Conservation (phyloP, 2,888 invertebrate species). For the Myopa testacea region DNA sequence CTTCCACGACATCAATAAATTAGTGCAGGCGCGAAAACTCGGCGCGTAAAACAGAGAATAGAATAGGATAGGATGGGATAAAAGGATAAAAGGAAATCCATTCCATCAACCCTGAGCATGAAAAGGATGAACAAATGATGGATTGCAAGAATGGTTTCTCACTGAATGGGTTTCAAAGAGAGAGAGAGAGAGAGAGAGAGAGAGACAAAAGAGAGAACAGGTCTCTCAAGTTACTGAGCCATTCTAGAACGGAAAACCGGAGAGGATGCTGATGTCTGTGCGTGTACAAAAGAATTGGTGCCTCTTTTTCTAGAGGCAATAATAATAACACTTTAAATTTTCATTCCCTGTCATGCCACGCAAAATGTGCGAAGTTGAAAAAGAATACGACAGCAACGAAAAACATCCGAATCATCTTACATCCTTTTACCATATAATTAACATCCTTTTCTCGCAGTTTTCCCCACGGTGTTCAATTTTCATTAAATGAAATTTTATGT, state of each 20-base stretch:
- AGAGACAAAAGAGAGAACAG: neutral
- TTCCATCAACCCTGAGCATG: neutral
- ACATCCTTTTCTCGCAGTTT: too few species aligned
- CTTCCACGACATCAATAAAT: slow-evolving; percentile 87
- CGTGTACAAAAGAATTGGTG: neutral
- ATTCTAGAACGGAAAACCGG: neutral
- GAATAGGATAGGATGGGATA: too few species aligned
- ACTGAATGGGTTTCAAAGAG: neutral
- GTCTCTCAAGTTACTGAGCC: neutral
- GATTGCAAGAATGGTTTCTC: neutral
- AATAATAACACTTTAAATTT: neutral
- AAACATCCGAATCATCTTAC: neutral
- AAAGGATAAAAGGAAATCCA: too few species aligned
- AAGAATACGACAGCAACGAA: too few species aligned
- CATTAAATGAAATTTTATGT: neutral
- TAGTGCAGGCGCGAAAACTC: slow-evolving; percentile 82
- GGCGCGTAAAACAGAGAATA: neutral
- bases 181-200: neutral
- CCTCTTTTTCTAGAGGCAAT: neutral
- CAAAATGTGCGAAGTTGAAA: too few species aligned
- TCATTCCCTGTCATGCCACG: too few species aligned
- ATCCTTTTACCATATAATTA: too few species aligned
- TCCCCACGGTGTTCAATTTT: neutral
- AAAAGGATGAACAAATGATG: neutral
- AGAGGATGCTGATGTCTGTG: neutral